phyloP scores from a whole-genome alignment of 2,113 vertebrate species.

The Pygoscelis antarcticus region DNA sequence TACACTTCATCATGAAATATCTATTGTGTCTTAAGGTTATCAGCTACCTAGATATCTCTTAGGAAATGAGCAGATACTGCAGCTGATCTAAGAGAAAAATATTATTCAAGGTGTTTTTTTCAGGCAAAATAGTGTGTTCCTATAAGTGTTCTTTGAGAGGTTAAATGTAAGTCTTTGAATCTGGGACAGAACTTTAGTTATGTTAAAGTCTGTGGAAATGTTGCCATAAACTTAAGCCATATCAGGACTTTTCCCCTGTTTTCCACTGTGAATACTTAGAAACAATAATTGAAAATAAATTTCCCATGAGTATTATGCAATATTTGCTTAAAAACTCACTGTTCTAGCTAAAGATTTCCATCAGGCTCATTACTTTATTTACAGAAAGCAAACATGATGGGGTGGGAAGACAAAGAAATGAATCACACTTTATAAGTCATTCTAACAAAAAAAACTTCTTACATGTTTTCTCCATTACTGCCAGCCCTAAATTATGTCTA shows the following conservation, averaged over 20 bases:
- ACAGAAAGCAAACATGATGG: background rate
- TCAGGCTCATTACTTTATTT: background rate
- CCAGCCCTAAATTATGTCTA: background rate
- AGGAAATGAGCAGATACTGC: background rate
- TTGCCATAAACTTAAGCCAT: background rate
- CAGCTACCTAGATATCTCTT: background rate
- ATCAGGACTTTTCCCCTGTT: background rate
- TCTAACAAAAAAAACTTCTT: background rate
- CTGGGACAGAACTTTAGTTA: background rate
- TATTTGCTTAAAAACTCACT: background rate
- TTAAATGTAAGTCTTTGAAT: background rate
- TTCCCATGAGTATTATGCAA: background rate
- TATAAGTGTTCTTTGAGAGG: background rate
- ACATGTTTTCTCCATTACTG: background rate
- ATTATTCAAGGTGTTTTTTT: background rate
- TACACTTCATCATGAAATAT: background rate
- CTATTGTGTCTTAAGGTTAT: background rate
- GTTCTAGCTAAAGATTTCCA: background rate
- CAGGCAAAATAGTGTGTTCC: background rate
- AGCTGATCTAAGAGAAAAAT: background rate
- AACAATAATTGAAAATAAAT: background rate
- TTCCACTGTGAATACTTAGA: background rate
- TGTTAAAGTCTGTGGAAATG: background rate
- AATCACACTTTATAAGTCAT: background rate
- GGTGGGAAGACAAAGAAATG: background rate